These are phyloP conservation scores for Pollachius pollachius DNA, from an alignment of 2,113 vertebrate genomes.

Conservation along the genomic window DNA sequence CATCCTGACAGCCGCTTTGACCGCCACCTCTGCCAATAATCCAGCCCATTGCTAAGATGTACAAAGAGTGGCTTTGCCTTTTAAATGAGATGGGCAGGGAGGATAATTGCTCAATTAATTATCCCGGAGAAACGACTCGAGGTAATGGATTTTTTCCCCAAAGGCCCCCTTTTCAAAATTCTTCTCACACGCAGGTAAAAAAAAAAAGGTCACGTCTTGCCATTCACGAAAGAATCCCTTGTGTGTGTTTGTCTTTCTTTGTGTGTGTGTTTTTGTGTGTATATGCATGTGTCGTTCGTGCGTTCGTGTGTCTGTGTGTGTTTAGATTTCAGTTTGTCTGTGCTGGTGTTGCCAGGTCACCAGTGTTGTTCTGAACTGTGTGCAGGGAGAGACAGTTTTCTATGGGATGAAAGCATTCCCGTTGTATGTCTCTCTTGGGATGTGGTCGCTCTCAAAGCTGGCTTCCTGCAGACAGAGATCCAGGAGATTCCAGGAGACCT, in stretches of 20 bases:
- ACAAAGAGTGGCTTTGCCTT: too few relatives aligned
- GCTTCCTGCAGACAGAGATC: slow-evolving; percentile 49
- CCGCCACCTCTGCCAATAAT: too few relatives aligned
- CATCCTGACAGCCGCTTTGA: too few relatives aligned
- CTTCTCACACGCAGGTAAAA: too few relatives aligned
- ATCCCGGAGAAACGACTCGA: too few relatives aligned
- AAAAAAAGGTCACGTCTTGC: background rate
- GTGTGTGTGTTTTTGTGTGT: slow-evolving; percentile 3
- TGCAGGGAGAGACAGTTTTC: slow-evolving; percentile 14
- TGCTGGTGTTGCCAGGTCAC: slow-evolving; percentile 15
- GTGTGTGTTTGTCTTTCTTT: background rate
- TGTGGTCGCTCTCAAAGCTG: slow-evolving; percentile 45
- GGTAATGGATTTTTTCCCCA: too few relatives aligned
- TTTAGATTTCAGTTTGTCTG: background rate
- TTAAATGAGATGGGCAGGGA: too few relatives aligned
- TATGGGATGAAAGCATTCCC: slow-evolving; percentile 59
- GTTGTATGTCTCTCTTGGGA: slow-evolving; percentile 36
- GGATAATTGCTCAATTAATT: too few relatives aligned
- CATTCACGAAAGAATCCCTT: background rate
- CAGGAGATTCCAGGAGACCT: slow-evolving; percentile 54
- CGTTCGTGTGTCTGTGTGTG: background rate
- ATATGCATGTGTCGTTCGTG: background rate
- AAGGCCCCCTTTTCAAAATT: too few relatives aligned
- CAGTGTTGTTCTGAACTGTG: slow-evolving; percentile 31
- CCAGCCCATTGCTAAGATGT: too few relatives aligned